Evolutionary conservation across 1,140 invertebrate species (phyloP), one percentile per base, ranked within the genome.

Genomic region (Aphidius gifuensis): DNA sequence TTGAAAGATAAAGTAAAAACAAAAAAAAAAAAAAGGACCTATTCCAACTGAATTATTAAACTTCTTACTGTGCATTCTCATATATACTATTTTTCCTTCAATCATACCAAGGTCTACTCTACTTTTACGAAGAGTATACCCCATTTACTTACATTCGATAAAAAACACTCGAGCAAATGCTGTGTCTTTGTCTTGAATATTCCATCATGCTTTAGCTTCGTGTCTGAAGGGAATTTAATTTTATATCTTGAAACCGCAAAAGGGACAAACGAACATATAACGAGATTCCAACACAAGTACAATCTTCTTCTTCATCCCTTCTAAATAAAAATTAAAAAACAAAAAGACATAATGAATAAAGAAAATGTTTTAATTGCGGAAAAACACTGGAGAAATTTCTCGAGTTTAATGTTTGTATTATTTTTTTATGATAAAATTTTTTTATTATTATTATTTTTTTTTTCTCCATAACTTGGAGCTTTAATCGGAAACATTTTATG

Each of bases 11-110:
- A 9, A 48, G 50, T 54, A 42, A 6, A 57, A 47, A 50, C 32
- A 23, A 45, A 49, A 42, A 43, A 44, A 53, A 62, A 66, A 55
- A 56, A 48, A 62, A 43, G 46, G 50, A 47, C 64, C 53, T 58
- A 60, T 32, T 32, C 23, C 69, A 62, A 67, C 65, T 73, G 68
- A 74, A 74, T 73, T 72, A 74, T 73, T 73, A 72, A 71, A 71
- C 57, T 70, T 61, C 57, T 23, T 32, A 32, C 23, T 32, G 23
- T 32, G 23, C 23, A 32, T 32, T 32, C 23, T 32, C 23, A 32
- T 32, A 32, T 32, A 32, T 32, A 3, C 4, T 32, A 3, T 32
- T 32, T 32, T 32, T 32, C 23, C 4, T 32, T 32, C 23, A 32
- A 32, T 32, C 23, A 32, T 32, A 32, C 23, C 23, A 32, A 32